Conservation (phyloP, 2,113 vertebrate genomes). For the Nyctibius bracteatus region DNA sequence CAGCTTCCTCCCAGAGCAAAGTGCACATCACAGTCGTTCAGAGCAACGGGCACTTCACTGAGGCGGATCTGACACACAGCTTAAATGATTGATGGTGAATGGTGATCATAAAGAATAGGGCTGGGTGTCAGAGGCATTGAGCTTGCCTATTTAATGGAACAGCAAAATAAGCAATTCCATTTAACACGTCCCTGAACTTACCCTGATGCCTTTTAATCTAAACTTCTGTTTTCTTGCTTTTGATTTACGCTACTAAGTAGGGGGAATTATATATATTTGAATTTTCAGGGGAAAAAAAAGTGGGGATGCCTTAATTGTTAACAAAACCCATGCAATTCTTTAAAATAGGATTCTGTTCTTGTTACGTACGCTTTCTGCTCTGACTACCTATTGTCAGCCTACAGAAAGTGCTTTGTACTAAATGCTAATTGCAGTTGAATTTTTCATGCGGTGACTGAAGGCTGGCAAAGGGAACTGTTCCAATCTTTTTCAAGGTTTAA, state of each 20-base stretch:
- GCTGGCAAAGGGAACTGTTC: neutral
- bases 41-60: neutral
- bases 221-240: constrained; percentile 28
- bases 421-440: constrained; percentile 14
- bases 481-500: constrained; percentile 29
- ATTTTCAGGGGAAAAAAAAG: neutral
- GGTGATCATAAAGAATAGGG: constrained; percentile 20
- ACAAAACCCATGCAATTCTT: neutral
- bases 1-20: neutral
- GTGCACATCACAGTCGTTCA: neutral
- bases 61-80: constrained; percentile 42
- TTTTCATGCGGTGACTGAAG: neutral
- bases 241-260: neutral
- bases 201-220: constrained; percentile 22
- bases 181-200: constrained; percentile 38
- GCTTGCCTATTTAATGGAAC: constrained; percentile 56
- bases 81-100: constrained; percentile 47
- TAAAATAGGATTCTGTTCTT: neutral
- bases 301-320: neutral
- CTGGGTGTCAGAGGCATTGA: constrained; percentile 10
- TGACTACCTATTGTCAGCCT: constrained; percentile 10
- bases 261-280: neutral
- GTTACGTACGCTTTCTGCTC: constrained; percentile 5
- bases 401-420: constrained; percentile 20
- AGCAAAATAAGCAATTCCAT: constrained; percentile 66